Base-by-base conservation (phyloP, 2,888 invertebrate genomes). In the Glyphotaelius pellucidus region DNA sequence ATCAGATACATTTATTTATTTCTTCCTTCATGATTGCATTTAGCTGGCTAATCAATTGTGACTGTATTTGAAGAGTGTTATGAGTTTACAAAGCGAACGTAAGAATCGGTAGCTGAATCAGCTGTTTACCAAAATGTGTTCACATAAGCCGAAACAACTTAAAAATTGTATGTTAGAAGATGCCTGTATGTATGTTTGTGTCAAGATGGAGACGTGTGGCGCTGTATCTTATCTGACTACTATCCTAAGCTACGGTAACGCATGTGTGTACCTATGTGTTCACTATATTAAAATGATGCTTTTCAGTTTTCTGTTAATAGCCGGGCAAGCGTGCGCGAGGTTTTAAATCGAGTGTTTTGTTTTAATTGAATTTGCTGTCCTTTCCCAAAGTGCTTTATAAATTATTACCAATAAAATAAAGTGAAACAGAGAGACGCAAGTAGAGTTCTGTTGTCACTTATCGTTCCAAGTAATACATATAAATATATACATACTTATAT, bases 371-470 rank as follows among this genome's bases (percentile, higher is more conserved):
- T 96, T 96, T 96, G 96, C 96, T 96, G 96, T 96, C 96, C 96
- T 96, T 96, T 95, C 96, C 96, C 96, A 95, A 96, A 96, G 96
- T 96, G 96, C 96, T 96, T 96, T 96, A 96, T 96, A 96, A 95
- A 96, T 96, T 96, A 96, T 95, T 96, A 92, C 90, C n/a, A 38
- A 89, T 79, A 80, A 80, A 79, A 89, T 91, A 92, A 91, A 92
- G 85, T 91, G 89, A 92, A 90, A 84, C 90, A 90, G 84, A 79
- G 88, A 80, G n/a, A 52, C 19, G 11, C 85, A 87, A 80, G 84
- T 92, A 86, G 87, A 90, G 81, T 89, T 89, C 67, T 67, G 67
- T 88, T 80, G 83, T 91, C 91, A 88, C 91, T 87, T 9, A 67
- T 91, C 81, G 80, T 91, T 87, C 42, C 87, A 91, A 88, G 91